Evolutionary conservation across 1,140 invertebrate genomes (phyloP), one percentile per base, ranked within the genome.

Genomic region (Zelostemma sp.): DNA sequence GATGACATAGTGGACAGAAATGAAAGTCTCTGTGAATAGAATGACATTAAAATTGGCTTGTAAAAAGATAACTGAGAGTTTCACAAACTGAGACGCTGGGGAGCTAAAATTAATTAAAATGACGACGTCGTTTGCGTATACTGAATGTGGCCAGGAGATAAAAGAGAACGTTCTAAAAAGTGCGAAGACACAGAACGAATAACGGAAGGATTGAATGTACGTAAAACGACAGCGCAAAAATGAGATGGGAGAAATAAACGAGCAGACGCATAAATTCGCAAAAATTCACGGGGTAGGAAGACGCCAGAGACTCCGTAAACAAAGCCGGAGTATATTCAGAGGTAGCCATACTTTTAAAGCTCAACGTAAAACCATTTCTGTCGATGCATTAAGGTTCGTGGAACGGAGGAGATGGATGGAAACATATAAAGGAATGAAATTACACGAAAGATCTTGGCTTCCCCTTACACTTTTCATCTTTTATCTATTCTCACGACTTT

Each of bases 341-440:
- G 65, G 72, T 68, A 78, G 73, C 65, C 68, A 16, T 67, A 68
- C 63, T 61, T 67, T 64, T 76, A 53, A 58, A 68, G 56, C 31
- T 57, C 54, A 60, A 56, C 60, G 58, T 65, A 72, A 74, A 74
- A 72, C 75, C 74, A 67, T 40, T 65, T 66, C 35, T 65, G 68
- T 49, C 74, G 72, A 80, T 78, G 76, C 74, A 77, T 80, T 78
- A 74, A 72, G 67, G 57, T 68, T 59, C 19, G 40, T 46, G 61
- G 55, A 65, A 62, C 48, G 45, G 53, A 54, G 40, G 57, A 64
- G 41, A 65, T 56, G 31, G 16, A 49, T 21, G 45, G 46, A 49
- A 58, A 41, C 31, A 19, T 73, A 75, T 67, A 70, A 73, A 75
- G 68, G 67, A 77, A 72, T 55, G 58, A 69, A 61, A 53, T 68